Conservation (phyloP, 2,113 vertebrate genomes). For the Pterocles gutturalis region DNA sequence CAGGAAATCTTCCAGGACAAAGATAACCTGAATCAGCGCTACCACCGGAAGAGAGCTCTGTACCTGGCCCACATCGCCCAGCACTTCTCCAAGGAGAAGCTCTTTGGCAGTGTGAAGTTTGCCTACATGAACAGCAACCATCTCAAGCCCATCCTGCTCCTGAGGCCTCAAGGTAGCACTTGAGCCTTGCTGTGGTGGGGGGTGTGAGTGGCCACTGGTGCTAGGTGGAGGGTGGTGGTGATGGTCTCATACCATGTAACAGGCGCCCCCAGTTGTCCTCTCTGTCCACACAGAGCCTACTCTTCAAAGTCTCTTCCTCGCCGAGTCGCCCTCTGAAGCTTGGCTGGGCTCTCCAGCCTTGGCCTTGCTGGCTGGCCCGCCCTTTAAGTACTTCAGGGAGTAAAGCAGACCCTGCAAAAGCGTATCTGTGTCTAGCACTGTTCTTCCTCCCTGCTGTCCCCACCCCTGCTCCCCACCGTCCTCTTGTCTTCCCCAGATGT, state of each 20-base stretch:
- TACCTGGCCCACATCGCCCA: conserved; percentile 89
- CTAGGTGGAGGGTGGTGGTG: neutral
- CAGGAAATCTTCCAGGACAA: conserved; percentile 92
- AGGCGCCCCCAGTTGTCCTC: neutral
- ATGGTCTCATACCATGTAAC: neutral
- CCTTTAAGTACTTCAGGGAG: neutral
- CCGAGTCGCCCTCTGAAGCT: fast-evolving
- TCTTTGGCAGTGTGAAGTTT: conserved; percentile 86
- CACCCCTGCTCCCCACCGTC: fast-evolving
- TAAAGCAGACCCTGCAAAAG: neutral
- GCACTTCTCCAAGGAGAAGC: conserved; percentile 77
- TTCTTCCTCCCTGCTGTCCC: neutral
- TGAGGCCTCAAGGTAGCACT: conserved; percentile 84
- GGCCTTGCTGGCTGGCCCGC: neutral
- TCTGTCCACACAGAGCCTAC: neutral
- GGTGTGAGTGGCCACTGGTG: neutral
- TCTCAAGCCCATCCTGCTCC: conserved; percentile 86
- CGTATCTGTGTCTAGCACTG: neutral
- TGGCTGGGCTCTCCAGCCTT: neutral
- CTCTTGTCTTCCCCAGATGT: neutral
- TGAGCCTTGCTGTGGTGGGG: neutral
- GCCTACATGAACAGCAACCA: conserved; percentile 91
- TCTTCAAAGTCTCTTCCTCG: neutral
- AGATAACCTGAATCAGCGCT: conserved; percentile 93
- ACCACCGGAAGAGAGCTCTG: conserved; percentile 92